Percentiles rank a stretch among this genome's conserved stretches.
Conservation (phyloP, 2,888 invertebrate species). For the Sthenelais limicola region DNA sequence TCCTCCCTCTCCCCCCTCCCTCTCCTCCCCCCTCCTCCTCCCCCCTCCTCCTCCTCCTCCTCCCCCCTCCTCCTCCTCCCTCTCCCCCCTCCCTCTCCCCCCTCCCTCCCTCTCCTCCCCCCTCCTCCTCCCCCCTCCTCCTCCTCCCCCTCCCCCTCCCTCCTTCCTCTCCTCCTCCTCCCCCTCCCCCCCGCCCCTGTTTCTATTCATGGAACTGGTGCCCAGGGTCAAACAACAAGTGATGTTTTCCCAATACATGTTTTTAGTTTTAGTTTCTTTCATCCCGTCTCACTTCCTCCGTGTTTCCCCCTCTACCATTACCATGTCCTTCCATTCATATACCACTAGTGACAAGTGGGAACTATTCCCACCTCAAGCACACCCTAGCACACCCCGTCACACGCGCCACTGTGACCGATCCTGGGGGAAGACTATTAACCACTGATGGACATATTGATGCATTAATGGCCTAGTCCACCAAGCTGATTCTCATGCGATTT, state of each 20-base stretch:
- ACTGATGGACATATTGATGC: no score
- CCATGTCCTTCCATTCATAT: neutral
- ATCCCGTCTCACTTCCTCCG: neutral
- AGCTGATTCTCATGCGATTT: no score
- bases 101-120: neutral
- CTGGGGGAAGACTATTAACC: no score
- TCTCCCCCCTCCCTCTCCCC: neutral
- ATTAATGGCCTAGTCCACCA: no score
- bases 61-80: neutral
- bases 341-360: no score
- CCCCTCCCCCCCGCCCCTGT: neutral
- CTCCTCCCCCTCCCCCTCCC: neutral
- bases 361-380: no score
- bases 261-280: neutral
- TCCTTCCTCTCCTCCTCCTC: neutral
- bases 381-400: no score
- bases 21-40: conserved; percentile 15
- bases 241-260: neutral
- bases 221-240: neutral
- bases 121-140: neutral
- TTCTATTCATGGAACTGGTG: neutral
- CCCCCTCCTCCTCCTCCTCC: neutral
- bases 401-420: no score
- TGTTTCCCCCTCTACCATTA: neutral
- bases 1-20: neutral